Evolutionary conservation across 2,113 vertebrate genomes (phyloP), one percentile per base, ranked within the genome.

Genomic region (Pipa parva): DNA sequence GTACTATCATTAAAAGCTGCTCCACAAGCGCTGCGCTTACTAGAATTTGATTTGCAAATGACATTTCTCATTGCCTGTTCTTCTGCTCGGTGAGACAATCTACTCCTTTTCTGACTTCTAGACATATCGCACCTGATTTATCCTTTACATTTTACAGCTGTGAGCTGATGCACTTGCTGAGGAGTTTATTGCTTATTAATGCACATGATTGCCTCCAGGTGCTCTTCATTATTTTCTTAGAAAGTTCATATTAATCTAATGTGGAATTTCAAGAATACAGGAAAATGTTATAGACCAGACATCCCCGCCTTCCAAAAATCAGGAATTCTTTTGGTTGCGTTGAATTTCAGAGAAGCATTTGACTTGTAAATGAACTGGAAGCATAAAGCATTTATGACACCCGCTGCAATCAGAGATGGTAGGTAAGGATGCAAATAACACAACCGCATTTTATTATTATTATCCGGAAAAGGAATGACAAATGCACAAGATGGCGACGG

Each of bases 1-100:
- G 2, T 10, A 39, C 54, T 54, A 52, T 18, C 25, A 27, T 36
- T 63, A 63, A 63, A 63, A 37, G 28, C 18, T 24, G n/a, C 22
- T 42, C 39, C 8, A 25, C 21, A 25, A 7, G 5, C 36, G 15
- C 11, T 26, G 15, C 24, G 26, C 49, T 25, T 63, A 52, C 27
- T 20, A n/a, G 21, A 24, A 63, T 63, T 28, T 37, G 29, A 63
- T 63, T 51, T 33, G 28, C 29, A 26, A 63, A 63, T 63, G 8
- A 20, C 57, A 8, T 1, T 25, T 22, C 55, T 20, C 29, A 21
- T 18, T 42, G 39, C 39, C 39, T 42, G 11, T 2, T 13, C 29
- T 6, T 13, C 1, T 22, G 2, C 54, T 8, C n/a, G 22, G 26
- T 18, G 59, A 21, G 25, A 27, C 28, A 20, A 20, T 21, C 25